Conservation (phyloP, 2,113 vertebrate genomes). For the Myxocyprinus asiaticus region DNA sequence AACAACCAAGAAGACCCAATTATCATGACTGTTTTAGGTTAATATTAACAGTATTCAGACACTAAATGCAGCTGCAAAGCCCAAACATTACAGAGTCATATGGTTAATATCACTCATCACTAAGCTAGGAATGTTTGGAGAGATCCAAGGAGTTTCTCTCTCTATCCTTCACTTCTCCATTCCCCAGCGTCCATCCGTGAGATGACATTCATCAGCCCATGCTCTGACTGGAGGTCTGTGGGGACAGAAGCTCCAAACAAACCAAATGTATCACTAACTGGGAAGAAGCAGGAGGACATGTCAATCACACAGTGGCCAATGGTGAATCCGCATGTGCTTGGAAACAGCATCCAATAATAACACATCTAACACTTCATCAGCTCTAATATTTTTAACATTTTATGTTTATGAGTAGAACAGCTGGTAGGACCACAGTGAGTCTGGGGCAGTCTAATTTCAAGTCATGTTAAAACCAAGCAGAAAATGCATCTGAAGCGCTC, state of each 20-base stretch:
- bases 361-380: slow-evolving; percentile 30
- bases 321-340: slow-evolving; percentile 12
- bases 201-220: background rate
- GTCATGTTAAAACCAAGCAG: background rate
- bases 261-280: slow-evolving; percentile 1
- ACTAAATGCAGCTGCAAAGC: background rate
- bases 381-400: slow-evolving; percentile 38
- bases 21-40: background rate
- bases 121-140: too few relatives aligned
- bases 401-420: slow-evolving; percentile 29
- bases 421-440: slow-evolving; percentile 7
- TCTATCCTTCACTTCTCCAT: background rate
- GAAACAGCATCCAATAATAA: slow-evolving; percentile 38
- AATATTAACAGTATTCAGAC: background rate
- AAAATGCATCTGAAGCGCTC: too few relatives aligned
- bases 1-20: slow-evolving; percentile 9
- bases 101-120: slow-evolving; percentile 26
- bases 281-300: slow-evolving; percentile 23
- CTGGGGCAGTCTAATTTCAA: slow-evolving; percentile 13
- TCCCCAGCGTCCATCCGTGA: background rate
- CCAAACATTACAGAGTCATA: background rate
- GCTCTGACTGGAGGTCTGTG: background rate
- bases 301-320: slow-evolving; percentile 17
- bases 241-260: slow-evolving; percentile 5
- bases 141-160: background rate